phyloP scores from a whole-genome alignment of 2,888 invertebrate species.

The Xanthia icteritia region DNA sequence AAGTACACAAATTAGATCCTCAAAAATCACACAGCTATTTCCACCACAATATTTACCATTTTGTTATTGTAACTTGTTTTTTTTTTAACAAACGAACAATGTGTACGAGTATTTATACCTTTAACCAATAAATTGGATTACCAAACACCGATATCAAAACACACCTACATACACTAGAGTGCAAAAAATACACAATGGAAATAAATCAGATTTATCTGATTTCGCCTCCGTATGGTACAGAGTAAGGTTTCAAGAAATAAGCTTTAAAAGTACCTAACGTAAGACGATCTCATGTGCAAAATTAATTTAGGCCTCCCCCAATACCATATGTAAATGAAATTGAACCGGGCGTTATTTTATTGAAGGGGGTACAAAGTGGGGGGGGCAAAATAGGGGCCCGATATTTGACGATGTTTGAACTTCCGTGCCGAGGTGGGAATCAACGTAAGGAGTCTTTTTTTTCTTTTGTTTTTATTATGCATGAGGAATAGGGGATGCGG shows the following conservation, averaged over 20 bases:
- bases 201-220: constrained; percentile 70
- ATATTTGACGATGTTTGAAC: constrained; percentile 74
- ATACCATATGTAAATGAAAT: constrained; percentile 83
- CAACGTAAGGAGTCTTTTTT: constrained; percentile 64
- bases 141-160: constrained; percentile 49
- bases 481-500: constrained; percentile 54
- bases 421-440: constrained; percentile 68
- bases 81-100: constrained; percentile 3
- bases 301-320: constrained; percentile 79
- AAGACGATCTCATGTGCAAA: constrained; percentile 74
- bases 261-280: constrained; percentile 72
- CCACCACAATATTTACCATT: neutral
- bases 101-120: neutral
- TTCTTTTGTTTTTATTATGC: constrained; percentile 70
- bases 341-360: constrained; percentile 75
- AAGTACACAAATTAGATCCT: neutral
- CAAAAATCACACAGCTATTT: neutral
- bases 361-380: constrained; percentile 53
- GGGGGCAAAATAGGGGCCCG: constrained; percentile 42
- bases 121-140: constrained; percentile 38
- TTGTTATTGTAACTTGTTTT: neutral
- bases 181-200: constrained; percentile 55
- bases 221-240: constrained; percentile 49
- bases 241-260: constrained; percentile 72
- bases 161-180: constrained; percentile 32